phyloP scores from a whole-genome alignment of 1,140 invertebrate species.

The Asbolus verrucosus region DNA sequence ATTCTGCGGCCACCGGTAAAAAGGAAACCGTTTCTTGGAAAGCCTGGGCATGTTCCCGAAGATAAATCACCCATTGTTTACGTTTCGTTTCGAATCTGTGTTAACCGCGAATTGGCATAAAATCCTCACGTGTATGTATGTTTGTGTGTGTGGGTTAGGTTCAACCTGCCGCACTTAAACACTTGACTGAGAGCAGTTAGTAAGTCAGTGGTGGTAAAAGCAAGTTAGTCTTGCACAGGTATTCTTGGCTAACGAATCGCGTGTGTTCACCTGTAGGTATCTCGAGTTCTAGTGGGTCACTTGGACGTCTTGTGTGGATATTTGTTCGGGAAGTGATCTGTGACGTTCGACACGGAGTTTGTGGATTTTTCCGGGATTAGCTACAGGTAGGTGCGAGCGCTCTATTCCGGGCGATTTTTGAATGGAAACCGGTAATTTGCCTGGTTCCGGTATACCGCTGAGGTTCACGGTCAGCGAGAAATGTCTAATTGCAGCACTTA shows the following conservation, averaged over 20 bases:
- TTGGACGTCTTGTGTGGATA: slow-evolving; percentile 25
- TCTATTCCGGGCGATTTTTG: not conserved
- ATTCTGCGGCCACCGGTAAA: not conserved
- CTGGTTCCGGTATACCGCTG: slow-evolving; percentile 18
- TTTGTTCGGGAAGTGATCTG: slow-evolving; percentile 8
- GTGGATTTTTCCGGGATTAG: slow-evolving; percentile 13
- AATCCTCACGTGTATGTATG: slow-evolving; percentile 26
- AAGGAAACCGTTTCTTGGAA: slow-evolving; percentile 29
- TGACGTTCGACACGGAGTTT: not conserved
- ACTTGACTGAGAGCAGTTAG: slow-evolving; percentile 44
- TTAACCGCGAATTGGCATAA: slow-evolving; percentile 37
- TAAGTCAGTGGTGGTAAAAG: slow-evolving; percentile 43
- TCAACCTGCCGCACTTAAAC: slow-evolving; percentile 32
- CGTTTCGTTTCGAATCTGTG: slow-evolving; percentile 20
- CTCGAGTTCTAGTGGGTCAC: slow-evolving; percentile 25
- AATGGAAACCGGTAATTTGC: slow-evolving; percentile 12
- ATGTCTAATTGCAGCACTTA: slow-evolving; percentile 18
- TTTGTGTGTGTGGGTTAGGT: slow-evolving; percentile 34
- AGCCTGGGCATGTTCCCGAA: slow-evolving; percentile 6
- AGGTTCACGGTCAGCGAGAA: slow-evolving; percentile 21
- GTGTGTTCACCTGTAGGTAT: slow-evolving; percentile 9
- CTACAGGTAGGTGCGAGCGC: slow-evolving; percentile 12
- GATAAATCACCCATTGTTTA: slow-evolving; percentile 38
- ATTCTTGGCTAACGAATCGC: slow-evolving; percentile 1
- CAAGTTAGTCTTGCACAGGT: slow-evolving; percentile 29